Evolutionary conservation across 2,797 vertebrate genomes (phyloP).

Genomic region (Percopsis omiscomaycus): DNA sequence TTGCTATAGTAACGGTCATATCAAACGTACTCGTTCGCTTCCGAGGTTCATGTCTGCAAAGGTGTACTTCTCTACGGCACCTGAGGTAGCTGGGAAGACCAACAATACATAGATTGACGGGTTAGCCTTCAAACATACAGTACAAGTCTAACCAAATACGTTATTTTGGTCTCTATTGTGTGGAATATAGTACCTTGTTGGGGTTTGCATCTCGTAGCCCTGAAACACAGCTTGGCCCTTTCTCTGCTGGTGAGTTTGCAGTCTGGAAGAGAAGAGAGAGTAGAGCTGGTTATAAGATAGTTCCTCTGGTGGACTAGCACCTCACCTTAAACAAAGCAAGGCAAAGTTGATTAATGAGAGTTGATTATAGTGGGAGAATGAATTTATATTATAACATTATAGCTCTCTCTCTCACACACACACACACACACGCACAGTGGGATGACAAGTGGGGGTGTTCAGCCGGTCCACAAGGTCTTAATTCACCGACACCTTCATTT

Average conservation of each 20-base stretch:
- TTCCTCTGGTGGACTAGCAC: background rate
- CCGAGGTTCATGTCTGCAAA: conserved; percentile 94
- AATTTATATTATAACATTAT: too few species aligned
- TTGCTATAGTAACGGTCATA: background rate
- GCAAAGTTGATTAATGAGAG: too few species aligned
- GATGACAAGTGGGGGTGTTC: too few species aligned
- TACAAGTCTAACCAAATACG: background rate
- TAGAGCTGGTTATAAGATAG: background rate
- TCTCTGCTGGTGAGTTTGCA: conserved; percentile 90
- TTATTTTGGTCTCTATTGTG: background rate
- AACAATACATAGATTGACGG: background rate
- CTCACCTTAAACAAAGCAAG: too few species aligned
- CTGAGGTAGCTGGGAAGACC: conserved; percentile 62
- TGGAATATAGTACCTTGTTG: conserved; percentile 72
- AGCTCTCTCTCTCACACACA: too few species aligned
- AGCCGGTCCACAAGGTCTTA: too few species aligned
- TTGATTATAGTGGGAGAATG: too few species aligned
- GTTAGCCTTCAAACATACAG: background rate
- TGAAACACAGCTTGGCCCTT: conserved; percentile 91
- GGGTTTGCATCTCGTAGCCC: conserved; percentile 84
- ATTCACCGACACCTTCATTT: too few species aligned
- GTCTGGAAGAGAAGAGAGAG: conserved; percentile 71
- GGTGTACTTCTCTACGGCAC: conserved; percentile 77
- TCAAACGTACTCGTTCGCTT: conserved; percentile 85
- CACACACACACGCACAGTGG: too few species aligned